Conservation (phyloP, 2,888 invertebrate genomes). For the Ophion ellenae region DNA sequence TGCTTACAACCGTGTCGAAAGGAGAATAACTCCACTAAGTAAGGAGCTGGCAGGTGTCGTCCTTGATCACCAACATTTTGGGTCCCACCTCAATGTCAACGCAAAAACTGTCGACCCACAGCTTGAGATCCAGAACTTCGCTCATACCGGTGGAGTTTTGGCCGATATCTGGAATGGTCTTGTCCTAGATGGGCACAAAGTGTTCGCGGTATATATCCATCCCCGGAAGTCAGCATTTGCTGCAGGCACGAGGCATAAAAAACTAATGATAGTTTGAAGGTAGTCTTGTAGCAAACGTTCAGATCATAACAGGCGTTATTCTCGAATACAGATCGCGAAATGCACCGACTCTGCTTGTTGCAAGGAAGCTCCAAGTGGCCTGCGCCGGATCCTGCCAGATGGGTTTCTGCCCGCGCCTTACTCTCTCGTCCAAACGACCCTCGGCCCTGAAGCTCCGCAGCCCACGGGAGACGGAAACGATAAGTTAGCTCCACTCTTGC, state of each 20-base stretch:
- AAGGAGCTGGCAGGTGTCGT: not conserved
- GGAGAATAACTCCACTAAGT: not conserved
- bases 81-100: not conserved
- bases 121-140: not conserved
- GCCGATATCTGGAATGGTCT: not conserved
- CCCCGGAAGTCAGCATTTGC: not conserved
- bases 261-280: no score
- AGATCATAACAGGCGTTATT: constrained; percentile 28
- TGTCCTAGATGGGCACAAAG: not conserved
- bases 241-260: no score
- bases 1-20: no score
- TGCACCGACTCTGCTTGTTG: constrained; percentile 67
- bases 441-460: constrained; percentile 67
- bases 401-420: constrained; percentile 63
- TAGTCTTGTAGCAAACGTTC: no score
- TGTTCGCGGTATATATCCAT: not conserved
- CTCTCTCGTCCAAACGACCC: constrained; percentile 67
- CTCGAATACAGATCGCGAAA: constrained; percentile 45
- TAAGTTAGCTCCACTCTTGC: constrained; percentile 51
- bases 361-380: constrained; percentile 58
- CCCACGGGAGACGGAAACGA: constrained; percentile 69
- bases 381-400: constrained; percentile 12
- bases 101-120: not conserved
- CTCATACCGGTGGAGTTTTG: not conserved
- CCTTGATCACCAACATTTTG: not conserved